Conservation (phyloP, 2,113 vertebrate species). For the Megalops atlanticus region DNA sequence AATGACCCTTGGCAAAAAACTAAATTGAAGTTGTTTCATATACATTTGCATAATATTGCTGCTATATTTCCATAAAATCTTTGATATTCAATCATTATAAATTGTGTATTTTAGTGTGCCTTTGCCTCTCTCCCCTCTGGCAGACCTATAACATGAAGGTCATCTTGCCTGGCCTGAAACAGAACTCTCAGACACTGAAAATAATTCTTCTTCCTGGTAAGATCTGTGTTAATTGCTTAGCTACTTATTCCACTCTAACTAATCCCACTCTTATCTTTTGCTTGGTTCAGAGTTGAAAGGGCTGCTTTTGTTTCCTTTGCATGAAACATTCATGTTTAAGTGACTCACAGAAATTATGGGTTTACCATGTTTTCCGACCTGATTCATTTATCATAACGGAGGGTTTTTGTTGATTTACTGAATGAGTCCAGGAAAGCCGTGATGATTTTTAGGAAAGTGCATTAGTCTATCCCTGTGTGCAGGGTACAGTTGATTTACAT, state of each 20-base stretch:
- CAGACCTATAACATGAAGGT: conserved; percentile 82
- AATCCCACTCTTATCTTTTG: not conserved
- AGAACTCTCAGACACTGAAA: conserved; percentile 72
- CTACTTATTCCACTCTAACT: not conserved
- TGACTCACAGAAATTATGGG: not conserved
- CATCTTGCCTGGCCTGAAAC: conserved; percentile 78
- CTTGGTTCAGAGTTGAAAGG: no score
- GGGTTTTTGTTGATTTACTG: not conserved
- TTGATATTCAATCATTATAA: no score
- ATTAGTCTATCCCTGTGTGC: not conserved
- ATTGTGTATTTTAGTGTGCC: not conserved
- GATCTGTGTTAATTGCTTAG: conserved; percentile 29
- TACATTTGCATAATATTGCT: no score
- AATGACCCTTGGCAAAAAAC: no score
- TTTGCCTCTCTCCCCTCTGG: conserved; percentile 25
- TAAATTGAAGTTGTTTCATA: no score
- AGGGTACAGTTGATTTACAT: not conserved
- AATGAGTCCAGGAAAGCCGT: not conserved
- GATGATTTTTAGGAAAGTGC: not conserved
- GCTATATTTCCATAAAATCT: no score
- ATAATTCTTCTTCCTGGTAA: conserved; percentile 84
- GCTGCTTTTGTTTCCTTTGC: no score
- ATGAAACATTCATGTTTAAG: not conserved
- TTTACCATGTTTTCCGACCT: not conserved
- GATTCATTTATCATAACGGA: not conserved